A percentile compares a stretch with the other conserved stretches of the same genome.
Evolutionary conservation across 2,797 vertebrate species (phyloP).

Genomic region (Syngnathus rostellatus): DNA sequence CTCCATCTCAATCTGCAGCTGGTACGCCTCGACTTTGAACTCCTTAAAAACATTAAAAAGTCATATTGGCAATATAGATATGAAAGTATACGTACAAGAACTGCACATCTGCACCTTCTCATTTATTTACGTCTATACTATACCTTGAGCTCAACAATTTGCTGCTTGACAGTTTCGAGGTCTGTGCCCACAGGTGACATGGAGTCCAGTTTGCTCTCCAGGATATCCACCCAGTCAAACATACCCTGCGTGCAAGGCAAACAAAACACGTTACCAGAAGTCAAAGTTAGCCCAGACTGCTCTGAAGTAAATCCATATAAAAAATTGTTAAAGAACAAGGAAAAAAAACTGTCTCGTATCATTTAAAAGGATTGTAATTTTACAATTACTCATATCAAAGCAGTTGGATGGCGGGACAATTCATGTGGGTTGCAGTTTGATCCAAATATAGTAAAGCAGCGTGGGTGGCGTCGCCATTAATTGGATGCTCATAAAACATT

Average conservation of each 20-base stretch:
- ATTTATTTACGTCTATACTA: constrained; percentile 12
- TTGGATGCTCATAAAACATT: constrained; percentile 24
- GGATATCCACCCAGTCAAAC: constrained; percentile 97
- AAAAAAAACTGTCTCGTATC: neutral
- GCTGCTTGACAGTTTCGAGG: constrained; percentile 95
- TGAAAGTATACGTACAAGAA: neutral
- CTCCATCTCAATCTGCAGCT: constrained; percentile 98
- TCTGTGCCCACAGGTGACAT: constrained; percentile 96
- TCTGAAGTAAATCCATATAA: neutral
- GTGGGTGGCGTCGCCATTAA: constrained; percentile 26
- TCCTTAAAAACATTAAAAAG: constrained; percentile 62
- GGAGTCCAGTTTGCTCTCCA: constrained; percentile 86
- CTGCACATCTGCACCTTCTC: too few relatives aligned
- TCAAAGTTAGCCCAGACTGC: constrained; percentile 20
- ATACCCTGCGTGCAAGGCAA: constrained; percentile 73
- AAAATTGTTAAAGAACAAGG: neutral
- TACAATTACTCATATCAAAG: neutral
- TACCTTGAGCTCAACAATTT: constrained; percentile 97
- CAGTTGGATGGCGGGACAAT: neutral
- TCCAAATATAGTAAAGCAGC: constrained; percentile 8
- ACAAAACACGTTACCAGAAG: constrained; percentile 39
- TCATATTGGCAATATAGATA: neutral
- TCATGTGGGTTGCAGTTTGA: constrained; percentile 3
- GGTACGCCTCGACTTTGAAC: constrained; percentile 93
- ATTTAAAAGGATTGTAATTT: constrained; percentile 2